These are phyloP conservation scores for Philonicus albiceps DNA, from an alignment of 2,888 invertebrate species.

Conservation along the genomic window DNA sequence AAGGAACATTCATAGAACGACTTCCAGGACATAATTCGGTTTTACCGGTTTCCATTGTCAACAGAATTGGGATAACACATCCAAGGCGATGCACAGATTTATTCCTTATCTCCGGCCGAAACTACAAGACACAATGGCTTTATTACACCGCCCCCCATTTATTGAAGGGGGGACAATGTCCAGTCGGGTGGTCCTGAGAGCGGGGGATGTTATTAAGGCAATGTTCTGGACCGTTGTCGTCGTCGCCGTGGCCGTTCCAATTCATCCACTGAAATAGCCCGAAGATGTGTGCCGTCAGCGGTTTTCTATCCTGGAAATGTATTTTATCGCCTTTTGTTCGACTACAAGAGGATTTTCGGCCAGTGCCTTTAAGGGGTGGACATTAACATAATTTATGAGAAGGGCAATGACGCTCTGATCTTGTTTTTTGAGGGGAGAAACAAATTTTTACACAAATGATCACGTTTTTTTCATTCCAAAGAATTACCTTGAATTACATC, in stretches of 20 bases:
- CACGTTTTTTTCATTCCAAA: neutral
- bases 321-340: conserved; percentile 43
- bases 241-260: neutral
- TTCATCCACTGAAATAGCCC: conserved; percentile 30
- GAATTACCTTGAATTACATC: neutral
- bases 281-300: conserved; percentile 41
- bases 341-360: conserved; percentile 37
- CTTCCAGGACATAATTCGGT: conserved; percentile 17
- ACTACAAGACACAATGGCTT: conserved; percentile 40
- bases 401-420: neutral
- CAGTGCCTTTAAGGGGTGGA: conserved; percentile 34
- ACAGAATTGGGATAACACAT: neutral
- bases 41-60: conserved; percentile 23
- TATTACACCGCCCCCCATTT: conserved; percentile 23
- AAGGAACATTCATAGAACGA: neutral
- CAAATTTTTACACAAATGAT: neutral
- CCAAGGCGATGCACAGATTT: conserved; percentile 41
- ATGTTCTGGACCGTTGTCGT: conserved; percentile 23
- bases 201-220: conserved; percentile 19
- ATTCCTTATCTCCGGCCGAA: conserved; percentile 40
- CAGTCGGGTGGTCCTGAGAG: neutral
- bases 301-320: conserved; percentile 33
- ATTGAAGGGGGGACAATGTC: conserved; percentile 21
- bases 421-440: neutral
- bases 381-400: conserved; percentile 43